These are phyloP conservation scores for Hydractinia symbiolongicarpus DNA, from an alignment of 30 jellyfish, hydroid and myxozoan genomes.

Conservation along the genomic window DNA sequence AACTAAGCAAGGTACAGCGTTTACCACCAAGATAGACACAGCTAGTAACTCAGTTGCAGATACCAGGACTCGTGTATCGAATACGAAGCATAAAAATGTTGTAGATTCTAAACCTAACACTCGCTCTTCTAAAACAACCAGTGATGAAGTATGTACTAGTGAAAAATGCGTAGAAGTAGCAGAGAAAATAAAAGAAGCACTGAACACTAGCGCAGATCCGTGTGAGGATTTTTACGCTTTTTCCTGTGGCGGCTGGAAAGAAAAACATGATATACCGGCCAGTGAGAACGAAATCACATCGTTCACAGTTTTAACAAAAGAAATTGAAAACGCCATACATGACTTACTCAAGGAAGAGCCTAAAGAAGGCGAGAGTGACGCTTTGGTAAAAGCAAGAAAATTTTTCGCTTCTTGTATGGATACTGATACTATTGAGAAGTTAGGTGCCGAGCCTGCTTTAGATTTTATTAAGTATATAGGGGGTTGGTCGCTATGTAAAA, in stretches of 20 bases:
- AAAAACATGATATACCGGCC: slow-evolving; percentile 59
- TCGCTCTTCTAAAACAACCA: slow-evolving; percentile 7
- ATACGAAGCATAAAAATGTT: neutral
- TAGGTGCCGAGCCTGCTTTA: slow-evolving; percentile 73
- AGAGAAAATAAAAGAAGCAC: slow-evolving; percentile 46
- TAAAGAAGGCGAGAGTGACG: slow-evolving; percentile 73
- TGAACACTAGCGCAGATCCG: slow-evolving; percentile 66
- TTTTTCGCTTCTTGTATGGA: slow-evolving; percentile 84
- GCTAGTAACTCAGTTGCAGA: neutral
- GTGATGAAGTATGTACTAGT: slow-evolving; percentile 31
- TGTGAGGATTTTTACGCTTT: slow-evolving; percentile 84
- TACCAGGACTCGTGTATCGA: neutral
- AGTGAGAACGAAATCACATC: slow-evolving; percentile 96
- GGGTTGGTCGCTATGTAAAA: slow-evolving; percentile 76
- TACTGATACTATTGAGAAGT: slow-evolving; percentile 46
- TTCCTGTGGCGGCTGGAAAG: slow-evolving; percentile 95
- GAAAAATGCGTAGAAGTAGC: slow-evolving; percentile 71
- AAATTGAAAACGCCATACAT: slow-evolving; percentile 67
- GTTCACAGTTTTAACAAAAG: slow-evolving; percentile 75
- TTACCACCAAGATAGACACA: slow-evolving; percentile 4
- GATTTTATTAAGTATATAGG: slow-evolving; percentile 70
- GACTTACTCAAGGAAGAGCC: slow-evolving; percentile 60
- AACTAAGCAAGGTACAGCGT: slow-evolving; percentile 2
- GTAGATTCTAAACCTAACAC: neutral
- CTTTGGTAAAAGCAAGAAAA: slow-evolving; percentile 67